Evolutionary conservation across 2,113 vertebrate species (phyloP), one percentile per base, ranked within the genome.

Genomic region (Tympanuchus pallidicinctus): DNA sequence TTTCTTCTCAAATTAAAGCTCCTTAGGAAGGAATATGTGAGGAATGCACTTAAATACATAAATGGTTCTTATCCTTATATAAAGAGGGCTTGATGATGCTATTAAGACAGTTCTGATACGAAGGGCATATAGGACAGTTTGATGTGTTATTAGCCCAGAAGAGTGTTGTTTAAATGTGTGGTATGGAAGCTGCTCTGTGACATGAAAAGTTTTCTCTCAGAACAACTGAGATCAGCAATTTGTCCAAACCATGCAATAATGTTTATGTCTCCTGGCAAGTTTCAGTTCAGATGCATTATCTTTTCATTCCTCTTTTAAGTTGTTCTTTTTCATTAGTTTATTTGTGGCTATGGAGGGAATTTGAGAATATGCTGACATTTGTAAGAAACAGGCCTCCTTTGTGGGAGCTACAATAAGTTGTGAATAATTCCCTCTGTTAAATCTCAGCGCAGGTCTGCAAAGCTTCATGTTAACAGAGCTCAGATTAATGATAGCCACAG

Each of bases 341-440:
- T 86, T 93, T 93, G 76, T 86, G 63, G n/a, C 69, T 82, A 38
- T 69, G 75, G 69, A 91, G 60, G 63, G 73, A 88, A 91, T 92
- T 90, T 81, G 64, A 60, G 83, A 91, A 94, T 91, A 88, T 75
- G 94, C 94, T 95, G 95, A 94, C 70, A 47, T 76, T 88, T 67
- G 65, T 90, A 95, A 93, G 93, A 91, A 93, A 54, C 40, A 71
- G 64, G n/a, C 34, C 60, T 95, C 66, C 59, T 94, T 92, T 94
- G 83, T 92, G 56, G 75, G 75, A 96, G 79, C 66, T 70, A 88
- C 69, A 82, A 32, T 72, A 65, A 84, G 70, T 84, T 92, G 86
- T 93, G 87, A 93, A 82, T 94, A 95, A 94, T 97, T 96, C 90
- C 73, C 66, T 93, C 92, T 93, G 61, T 92, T 95, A 86, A 94